These are phyloP conservation scores for Phoebastria nigripes DNA, from an alignment of 2,797 vertebrate genomes.

Conservation along the genomic window DNA sequence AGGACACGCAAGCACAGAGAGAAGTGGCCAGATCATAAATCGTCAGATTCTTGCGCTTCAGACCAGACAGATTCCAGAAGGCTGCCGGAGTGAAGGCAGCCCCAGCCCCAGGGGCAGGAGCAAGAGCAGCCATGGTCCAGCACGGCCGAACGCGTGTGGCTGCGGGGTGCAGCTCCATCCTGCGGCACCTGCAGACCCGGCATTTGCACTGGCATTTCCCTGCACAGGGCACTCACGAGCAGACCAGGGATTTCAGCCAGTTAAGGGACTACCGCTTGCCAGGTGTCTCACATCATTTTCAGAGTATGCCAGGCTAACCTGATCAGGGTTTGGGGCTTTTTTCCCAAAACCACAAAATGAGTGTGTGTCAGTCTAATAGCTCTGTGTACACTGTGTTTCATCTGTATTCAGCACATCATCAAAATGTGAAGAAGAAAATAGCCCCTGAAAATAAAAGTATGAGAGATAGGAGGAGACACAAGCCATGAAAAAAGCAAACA, in stretches of 20 bases:
- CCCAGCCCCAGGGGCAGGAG: not conserved
- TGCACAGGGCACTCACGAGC: fast-evolving
- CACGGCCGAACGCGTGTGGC: fast-evolving
- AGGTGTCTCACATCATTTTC: not conserved
- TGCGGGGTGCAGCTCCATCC: not conserved
- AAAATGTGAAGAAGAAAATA: slow-evolving; percentile 20
- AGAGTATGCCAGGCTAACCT: not conserved
- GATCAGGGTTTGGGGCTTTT: not conserved
- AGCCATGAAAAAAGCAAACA: slow-evolving; percentile 4
- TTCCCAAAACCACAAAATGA: not conserved
- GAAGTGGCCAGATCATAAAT: not conserved
- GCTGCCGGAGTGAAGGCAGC: not conserved
- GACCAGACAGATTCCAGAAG: not conserved
- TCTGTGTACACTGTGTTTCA: not conserved
- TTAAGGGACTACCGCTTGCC: not conserved
- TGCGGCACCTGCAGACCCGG: fast-evolving
- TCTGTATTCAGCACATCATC: slow-evolving; percentile 37
- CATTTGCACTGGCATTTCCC: not conserved
- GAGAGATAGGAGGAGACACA: not conserved
- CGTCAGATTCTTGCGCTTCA: fast-evolving
- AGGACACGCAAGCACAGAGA: not conserved
- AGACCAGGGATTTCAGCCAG: not conserved
- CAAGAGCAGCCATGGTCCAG: fast-evolving
- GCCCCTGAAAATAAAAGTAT: slow-evolving; percentile 42
- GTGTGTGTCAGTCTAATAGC: not conserved